phyloP scores from a whole-genome alignment of 2,113 vertebrate species.

The Nothobranchius furzeri region DNA sequence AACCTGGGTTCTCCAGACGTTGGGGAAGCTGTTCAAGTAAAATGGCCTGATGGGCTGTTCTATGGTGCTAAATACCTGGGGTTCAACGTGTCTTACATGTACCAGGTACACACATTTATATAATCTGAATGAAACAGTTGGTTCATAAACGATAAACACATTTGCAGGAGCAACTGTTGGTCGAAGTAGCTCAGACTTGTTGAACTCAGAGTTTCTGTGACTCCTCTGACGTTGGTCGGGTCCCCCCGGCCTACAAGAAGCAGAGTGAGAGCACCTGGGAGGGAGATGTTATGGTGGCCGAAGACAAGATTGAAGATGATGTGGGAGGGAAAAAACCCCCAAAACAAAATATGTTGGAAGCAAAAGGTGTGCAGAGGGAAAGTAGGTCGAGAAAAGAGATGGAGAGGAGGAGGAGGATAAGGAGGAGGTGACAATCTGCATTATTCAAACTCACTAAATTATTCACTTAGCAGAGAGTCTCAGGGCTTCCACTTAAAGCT shows the following conservation, averaged over 20 bases:
- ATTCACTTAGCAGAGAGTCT: constrained; percentile 67
- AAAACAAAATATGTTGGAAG: constrained; percentile 7
- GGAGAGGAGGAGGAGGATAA: constrained; percentile 39
- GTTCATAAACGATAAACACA: not conserved
- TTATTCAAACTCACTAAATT: constrained; percentile 77
- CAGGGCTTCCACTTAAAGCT: constrained; percentile 68
- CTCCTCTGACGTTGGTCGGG: constrained; percentile 20
- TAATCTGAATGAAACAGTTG: not conserved
- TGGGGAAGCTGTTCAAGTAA: constrained; percentile 92
- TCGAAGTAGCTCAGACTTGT: constrained; percentile 27
- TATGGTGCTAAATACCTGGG: constrained; percentile 95
- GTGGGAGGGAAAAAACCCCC: constrained; percentile 22
- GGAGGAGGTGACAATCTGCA: constrained; percentile 71
- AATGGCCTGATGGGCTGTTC: constrained; percentile 95
- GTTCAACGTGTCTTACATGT: constrained; percentile 89
- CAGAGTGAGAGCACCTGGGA: constrained; percentile 11
- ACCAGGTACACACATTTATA: constrained; percentile 82
- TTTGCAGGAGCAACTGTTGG: constrained; percentile 2
- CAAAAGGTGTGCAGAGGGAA: constrained; percentile 28
- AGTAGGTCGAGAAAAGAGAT: constrained; percentile 27
- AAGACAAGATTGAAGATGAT: constrained; percentile 21
- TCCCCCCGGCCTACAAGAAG: constrained; percentile 20
- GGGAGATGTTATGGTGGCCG: not conserved
- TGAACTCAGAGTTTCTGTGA: constrained; percentile 35
- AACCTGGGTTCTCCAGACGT: constrained; percentile 89